These are phyloP conservation scores for Varecia variegata DNA, from an alignment of 2,797 vertebrate species.

Conservation along the genomic window DNA sequence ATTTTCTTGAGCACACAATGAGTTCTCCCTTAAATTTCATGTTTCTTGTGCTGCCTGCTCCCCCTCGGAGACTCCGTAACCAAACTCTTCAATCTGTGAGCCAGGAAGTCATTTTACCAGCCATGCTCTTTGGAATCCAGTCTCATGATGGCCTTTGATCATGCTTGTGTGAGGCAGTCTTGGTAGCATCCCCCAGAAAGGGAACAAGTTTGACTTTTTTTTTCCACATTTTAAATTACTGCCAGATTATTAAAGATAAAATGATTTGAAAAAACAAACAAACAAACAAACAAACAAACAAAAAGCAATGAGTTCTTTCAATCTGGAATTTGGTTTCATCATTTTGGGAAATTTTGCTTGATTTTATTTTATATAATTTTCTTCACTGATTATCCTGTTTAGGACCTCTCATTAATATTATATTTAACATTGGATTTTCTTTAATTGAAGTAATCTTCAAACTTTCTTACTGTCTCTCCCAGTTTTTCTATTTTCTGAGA, in stretches of 20 bases:
- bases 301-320: neutral
- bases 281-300: no score
- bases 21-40: neutral
- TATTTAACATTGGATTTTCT: neutral
- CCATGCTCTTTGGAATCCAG: neutral
- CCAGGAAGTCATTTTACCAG: neutral
- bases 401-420: neutral
- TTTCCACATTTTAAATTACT: neutral
- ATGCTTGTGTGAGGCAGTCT: neutral
- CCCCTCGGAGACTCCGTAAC: neutral
- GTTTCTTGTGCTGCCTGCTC: neutral
- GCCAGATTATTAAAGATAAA: conserved; percentile 66
- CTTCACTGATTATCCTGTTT: neutral
- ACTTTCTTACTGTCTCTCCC: neutral
- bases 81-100: neutral
- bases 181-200: neutral
- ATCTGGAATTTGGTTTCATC: neutral
- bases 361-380: neutral
- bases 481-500: neutral
- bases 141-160: neutral
- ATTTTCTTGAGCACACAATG: neutral
- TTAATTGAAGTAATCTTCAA: neutral
- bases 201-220: neutral
- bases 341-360: neutral
- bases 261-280: conserved; percentile 53